These are phyloP conservation scores for Drosophila mojavensis DNA, from an alignment of 1,140 invertebrate species.

Conservation along the genomic window DNA sequence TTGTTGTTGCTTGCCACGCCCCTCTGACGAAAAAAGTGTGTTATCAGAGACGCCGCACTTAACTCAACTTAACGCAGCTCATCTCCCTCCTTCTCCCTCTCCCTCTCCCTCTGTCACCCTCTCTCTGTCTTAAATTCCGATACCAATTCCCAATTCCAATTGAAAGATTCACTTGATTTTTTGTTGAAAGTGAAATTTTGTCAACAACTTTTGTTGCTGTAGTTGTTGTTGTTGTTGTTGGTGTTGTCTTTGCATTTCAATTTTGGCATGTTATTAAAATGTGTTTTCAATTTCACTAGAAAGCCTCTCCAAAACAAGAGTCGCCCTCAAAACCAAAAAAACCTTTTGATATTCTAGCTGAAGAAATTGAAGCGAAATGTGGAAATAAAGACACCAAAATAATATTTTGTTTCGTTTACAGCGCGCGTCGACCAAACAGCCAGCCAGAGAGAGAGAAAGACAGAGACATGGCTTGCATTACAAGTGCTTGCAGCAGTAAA, in stretches of 20 bases:
- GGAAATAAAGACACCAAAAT: constrained; percentile 57
- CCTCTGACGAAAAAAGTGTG: constrained; percentile 17
- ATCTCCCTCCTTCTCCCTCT: too few relatives aligned
- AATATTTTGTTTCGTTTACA: constrained; percentile 28
- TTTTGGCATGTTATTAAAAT: constrained; percentile 63
- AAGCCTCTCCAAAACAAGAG: constrained; percentile 43
- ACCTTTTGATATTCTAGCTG: constrained; percentile 71
- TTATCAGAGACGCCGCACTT: constrained; percentile 43
- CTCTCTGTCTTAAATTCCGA: not conserved
- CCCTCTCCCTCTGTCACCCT: not conserved
- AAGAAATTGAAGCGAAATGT: constrained; percentile 62
- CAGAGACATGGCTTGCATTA: constrained; percentile 30
- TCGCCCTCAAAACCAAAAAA: constrained; percentile 11
- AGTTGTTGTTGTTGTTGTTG: constrained; percentile 13
- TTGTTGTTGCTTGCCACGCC: constrained; percentile 29
- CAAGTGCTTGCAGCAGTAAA: constrained; percentile 29
- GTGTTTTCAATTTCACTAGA: constrained; percentile 80
- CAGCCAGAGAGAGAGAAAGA: not conserved
- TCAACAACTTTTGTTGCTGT: constrained; percentile 26
- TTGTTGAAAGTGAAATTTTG: constrained; percentile 73
- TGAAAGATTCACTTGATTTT: constrained; percentile 31
- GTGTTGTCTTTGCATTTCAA: constrained; percentile 42
- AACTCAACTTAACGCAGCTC: constrained; percentile 5
- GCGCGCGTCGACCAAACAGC: constrained; percentile 17
- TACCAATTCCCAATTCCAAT: not conserved